Base-by-base conservation (phyloP, 2,113 vertebrate species). In the Ellobius talpinus region DNA sequence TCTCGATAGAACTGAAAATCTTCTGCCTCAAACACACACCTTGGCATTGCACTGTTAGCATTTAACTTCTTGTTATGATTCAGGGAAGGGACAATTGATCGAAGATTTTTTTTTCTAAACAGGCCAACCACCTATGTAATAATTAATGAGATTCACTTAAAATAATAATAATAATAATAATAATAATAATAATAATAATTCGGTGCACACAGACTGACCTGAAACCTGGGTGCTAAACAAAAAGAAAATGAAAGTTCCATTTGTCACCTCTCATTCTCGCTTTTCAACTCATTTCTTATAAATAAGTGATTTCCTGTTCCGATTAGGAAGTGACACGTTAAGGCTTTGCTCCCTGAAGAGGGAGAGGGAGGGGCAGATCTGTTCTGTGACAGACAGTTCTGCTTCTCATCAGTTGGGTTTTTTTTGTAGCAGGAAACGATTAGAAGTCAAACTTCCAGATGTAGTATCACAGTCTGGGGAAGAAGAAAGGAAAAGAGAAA, bases 1-100 rank as follows among this genome's bases (percentile, higher is more conserved):
- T 98, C 98, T 98, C 74, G 2, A 98, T 93, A 98, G 97, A 98
- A 98, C 98, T 10, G 33, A 98, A 98, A 98, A 98, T 97, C 97
- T 84, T 98, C 98, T 99, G 99, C 98, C 98, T 99, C 98, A 98
- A 89, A 98, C 97, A 98, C 98, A 98, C 98, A 99, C 98, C 98
- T 98, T 99, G 99, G 99, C 99, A 99, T 99, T 98, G 99, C 98
- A 99, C 99, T 99, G 98, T 99, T 99, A 99, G 98, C 98, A 98
- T 98, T 98, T 98, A 99, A 98, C 98, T 98, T 98, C 98, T 98
- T 91, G 97, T 98, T 98, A 98, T 97, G 98, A 99, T 99, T 99
- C 99, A 99, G 99, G 99, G 99, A 99, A 99, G 98, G 98, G 98
- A 98, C 97, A 98, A 98, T 98, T 98, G 98, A 98, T 98, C 36